A percentile compares a stretch with the other conserved stretches of the same genome.
phyloP scores from a whole-genome alignment of 2,113 vertebrate genomes.

The Phasianus colchicus region DNA sequence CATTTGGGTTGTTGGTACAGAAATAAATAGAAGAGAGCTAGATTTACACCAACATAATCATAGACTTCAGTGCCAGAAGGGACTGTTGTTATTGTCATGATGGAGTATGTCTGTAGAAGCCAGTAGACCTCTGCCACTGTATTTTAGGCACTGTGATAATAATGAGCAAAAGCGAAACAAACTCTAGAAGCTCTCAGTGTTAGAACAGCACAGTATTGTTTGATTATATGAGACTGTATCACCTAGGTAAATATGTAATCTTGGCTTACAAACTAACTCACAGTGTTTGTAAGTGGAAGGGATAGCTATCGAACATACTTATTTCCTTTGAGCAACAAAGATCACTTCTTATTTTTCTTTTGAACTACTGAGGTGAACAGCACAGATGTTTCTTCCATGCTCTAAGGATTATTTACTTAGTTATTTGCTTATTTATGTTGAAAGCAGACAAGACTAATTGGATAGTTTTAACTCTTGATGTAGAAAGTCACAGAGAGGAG shows the following conservation, averaged over 20 bases:
- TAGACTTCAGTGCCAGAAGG: neutral
- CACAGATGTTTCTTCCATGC: neutral
- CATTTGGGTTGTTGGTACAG: neutral
- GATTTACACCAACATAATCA: constrained; percentile 16
- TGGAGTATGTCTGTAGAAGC: neutral
- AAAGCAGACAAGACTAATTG: neutral
- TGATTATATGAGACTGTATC: neutral
- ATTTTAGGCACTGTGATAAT: neutral
- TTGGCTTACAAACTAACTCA: neutral
- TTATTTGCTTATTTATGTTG: neutral
- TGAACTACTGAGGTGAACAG: neutral
- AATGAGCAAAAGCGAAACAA: neutral
- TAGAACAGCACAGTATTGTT: neutral
- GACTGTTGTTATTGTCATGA: constrained; percentile 10
- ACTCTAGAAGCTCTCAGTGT: neutral
- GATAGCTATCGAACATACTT: neutral
- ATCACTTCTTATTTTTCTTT: neutral
- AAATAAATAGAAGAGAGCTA: constrained; percentile 27
- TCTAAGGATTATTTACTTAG: neutral
- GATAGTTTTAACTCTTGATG: neutral
- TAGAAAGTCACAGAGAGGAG: neutral
- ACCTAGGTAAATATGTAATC: neutral
- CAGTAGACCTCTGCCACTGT: constrained; percentile 4
- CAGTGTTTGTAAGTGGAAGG: neutral
- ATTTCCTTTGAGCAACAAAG: neutral